phyloP scores from a whole-genome alignment of 2,797 vertebrate genomes.

The Coregonus sp. region DNA sequence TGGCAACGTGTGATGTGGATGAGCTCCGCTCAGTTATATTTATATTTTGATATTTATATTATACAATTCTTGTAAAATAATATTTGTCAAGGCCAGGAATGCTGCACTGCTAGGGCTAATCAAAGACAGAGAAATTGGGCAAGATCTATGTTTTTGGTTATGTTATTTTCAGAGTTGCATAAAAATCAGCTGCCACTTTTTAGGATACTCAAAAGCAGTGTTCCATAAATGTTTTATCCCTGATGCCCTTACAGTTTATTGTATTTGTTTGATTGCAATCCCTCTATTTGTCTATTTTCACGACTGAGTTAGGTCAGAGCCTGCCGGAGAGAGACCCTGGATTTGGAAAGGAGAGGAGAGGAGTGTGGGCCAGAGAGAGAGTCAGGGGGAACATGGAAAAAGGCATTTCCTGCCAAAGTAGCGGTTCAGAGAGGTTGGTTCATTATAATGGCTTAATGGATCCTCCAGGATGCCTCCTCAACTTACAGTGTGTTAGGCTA shows the following conservation, averaged over 20 bases:
- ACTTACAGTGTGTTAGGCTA: conserved; percentile 65
- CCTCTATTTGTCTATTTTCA: conserved; percentile 58
- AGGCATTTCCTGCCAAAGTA: conserved; percentile 74
- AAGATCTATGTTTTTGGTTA: conserved; percentile 1
- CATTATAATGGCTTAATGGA: conserved; percentile 76
- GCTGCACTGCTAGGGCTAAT: conserved; percentile 6
- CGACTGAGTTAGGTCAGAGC: conserved; percentile 31
- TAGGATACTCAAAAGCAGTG: not conserved
- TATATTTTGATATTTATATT: not conserved
- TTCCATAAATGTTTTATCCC: not conserved
- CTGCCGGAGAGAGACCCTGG: conserved; percentile 59
- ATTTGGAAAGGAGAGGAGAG: conserved; percentile 54
- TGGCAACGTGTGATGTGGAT: conserved; percentile 21
- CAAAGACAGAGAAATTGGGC: not conserved
- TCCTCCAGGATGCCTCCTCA: conserved; percentile 76
- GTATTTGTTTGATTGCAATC: conserved; percentile 33
- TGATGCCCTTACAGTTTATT: conserved; percentile 38
- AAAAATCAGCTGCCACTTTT: not conserved
- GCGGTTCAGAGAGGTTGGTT: conserved; percentile 74
- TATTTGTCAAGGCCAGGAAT: not conserved
- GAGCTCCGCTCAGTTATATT: not conserved
- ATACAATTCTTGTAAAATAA: not conserved
- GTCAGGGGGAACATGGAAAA: conserved; percentile 73
- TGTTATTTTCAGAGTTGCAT: not conserved
- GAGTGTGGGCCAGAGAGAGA: conserved; percentile 54